These are phyloP conservation scores for Oligia strigilis DNA, from an alignment of 2,888 invertebrate genomes.

Conservation along the genomic window DNA sequence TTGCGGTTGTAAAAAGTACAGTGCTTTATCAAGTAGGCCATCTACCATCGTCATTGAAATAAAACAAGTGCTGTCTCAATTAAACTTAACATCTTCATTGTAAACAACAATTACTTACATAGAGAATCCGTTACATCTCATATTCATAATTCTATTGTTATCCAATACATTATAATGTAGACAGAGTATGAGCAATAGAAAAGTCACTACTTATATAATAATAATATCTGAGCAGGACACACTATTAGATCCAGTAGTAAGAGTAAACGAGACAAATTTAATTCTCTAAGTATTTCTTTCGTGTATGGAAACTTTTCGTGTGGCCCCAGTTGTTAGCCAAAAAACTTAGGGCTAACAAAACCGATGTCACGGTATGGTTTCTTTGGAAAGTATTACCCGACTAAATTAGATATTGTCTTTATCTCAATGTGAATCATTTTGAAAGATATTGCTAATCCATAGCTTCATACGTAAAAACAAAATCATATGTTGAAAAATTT, in stretches of 20 bases:
- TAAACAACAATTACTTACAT: neutral
- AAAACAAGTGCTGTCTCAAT: neutral
- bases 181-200: neutral
- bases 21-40: neutral
- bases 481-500: too few relatives aligned
- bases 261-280: neutral
- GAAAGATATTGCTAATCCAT: too few relatives aligned
- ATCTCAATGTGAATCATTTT: too few relatives aligned
- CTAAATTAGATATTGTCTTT: neutral
- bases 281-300: neutral
- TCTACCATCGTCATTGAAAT: neutral
- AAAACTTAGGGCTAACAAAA: neutral
- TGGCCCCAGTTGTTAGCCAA: neutral
- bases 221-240: neutral
- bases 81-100: neutral
- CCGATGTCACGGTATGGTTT: neutral
- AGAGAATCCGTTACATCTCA: constrained; percentile 3
- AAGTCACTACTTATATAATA: neutral
- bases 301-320: neutral
- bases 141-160: constrained; percentile 39
- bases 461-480: too few relatives aligned
- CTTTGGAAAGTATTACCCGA: neutral
- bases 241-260: neutral
- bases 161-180: constrained; percentile 11
- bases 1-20: too few relatives aligned